A percentile compares a stretch with the other conserved stretches of the same genome.
These are phyloP conservation scores for Pangasianodon hypophthalmus DNA, from an alignment of 2,113 vertebrate genomes.

Conservation along the genomic window DNA sequence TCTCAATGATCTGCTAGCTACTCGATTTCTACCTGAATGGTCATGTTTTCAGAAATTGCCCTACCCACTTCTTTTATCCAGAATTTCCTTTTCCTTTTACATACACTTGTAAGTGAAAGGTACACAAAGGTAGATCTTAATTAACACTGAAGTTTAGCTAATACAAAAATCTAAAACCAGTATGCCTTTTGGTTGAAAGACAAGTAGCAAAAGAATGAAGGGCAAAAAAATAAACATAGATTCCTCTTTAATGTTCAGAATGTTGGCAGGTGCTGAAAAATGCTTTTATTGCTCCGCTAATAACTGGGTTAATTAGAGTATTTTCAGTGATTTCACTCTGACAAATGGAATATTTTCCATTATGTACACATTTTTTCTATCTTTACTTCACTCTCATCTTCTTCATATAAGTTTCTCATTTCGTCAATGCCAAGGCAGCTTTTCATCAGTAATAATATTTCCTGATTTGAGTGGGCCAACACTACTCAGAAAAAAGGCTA, in stretches of 20 bases:
- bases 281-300: constrained; percentile 43
- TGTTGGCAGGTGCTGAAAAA: constrained; percentile 51
- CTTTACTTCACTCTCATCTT: background rate
- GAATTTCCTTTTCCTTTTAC: background rate
- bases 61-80: background rate
- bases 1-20: background rate
- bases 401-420: constrained; percentile 24
- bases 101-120: background rate
- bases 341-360: constrained; percentile 31
- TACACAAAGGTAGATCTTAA: background rate
- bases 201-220: background rate
- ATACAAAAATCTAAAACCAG: background rate
- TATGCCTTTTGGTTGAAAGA: background rate
- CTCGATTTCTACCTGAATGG: background rate
- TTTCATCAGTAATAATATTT: constrained; percentile 38
- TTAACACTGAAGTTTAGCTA: background rate
- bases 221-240: constrained; percentile 29
- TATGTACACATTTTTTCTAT: background rate
- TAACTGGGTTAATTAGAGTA: constrained; percentile 63
- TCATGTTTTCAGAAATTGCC: background rate
- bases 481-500: constrained; percentile 44
- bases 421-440: background rate
- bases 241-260: constrained; percentile 66
- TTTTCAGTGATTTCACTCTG: constrained; percentile 21
- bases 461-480: background rate